Evolutionary conservation across 2,888 invertebrate species (phyloP), one percentile per base, ranked within the genome.

Genomic region (Erebia ligea): DNA sequence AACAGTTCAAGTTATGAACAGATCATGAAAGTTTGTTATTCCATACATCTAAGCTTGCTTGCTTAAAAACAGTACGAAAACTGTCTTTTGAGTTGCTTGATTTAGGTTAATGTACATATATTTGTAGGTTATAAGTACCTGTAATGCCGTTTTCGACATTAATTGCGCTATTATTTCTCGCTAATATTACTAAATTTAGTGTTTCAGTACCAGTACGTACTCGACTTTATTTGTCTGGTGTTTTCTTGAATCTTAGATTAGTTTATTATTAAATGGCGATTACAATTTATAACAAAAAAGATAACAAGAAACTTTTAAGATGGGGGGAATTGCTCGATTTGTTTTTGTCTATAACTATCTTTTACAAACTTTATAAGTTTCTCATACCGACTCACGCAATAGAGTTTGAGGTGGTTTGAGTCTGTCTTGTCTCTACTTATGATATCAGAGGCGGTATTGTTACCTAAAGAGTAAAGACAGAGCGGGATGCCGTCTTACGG

Each of bases 401-500:
- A 4, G 54, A 57, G 25, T 57, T 56, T 56, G 56, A 34, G 34
- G 34, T 34, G 34, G 34, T 34, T 34, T 34, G 34, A 25, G 25
- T 34, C 34, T 2, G 2, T 21, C 21, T 56, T 1, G 5, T 11
- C 40, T 54, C 11, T 40, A 58, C 48, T 57, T 67, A 63, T 52
- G 50, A 45, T 70, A 67, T 58, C 57, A 54, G 34, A 64, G 54
- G 50, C 42, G 40, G 63, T 34, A 48, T 57, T 48, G 58, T 67
- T 67, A 9, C 50, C 42, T 50, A 25, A 58, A 52, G 64, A 34
- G 52, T 52, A 52, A 54, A 73, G 69, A 69, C 64, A 68, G 64
- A 77, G 76, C 79, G 80, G 85, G 84, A 85, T 88, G 65, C 52
- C 34, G 70, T 65, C 87, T 88, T 88, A 87, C 85, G 89, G 88